Percentiles rank a stretch among this genome's conserved stretches.
Conservation (phyloP, 2,797 vertebrate species). For the Knipowitschia caucasica region DNA sequence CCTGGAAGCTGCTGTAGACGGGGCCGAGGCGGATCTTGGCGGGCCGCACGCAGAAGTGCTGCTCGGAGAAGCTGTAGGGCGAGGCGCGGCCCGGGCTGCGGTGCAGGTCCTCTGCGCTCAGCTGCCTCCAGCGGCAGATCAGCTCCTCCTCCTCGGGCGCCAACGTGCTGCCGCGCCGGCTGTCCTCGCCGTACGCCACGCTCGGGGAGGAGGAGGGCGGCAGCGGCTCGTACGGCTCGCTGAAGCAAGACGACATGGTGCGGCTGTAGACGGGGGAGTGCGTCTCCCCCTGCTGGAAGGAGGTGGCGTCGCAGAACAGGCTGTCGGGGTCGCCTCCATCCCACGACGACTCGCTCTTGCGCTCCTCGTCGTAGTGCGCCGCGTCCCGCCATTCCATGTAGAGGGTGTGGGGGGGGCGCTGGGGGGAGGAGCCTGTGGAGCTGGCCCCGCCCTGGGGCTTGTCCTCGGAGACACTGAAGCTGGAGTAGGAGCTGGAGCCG, state of each 20-base stretch:
- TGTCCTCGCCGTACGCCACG: conserved; percentile 84
- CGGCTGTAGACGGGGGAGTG: conserved; percentile 85
- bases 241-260: conserved; percentile 89
- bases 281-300: conserved; percentile 80
- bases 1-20: conserved; percentile 93
- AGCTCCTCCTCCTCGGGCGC: conserved; percentile 81
- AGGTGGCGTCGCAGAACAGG: conserved; percentile 80
- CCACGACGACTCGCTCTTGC: conserved; percentile 85
- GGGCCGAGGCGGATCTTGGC: conserved; percentile 86
- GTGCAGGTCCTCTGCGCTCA: conserved; percentile 90
- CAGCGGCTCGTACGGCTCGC: conserved; percentile 84
- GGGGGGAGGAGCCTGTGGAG: conserved; percentile 87
- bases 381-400: conserved; percentile 91
- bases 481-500: conserved; percentile 94
- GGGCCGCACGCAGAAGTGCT: conserved; percentile 85
- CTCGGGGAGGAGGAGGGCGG: conserved; percentile 84
- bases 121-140: conserved; percentile 87
- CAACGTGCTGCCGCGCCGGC: conserved; percentile 83
- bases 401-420: conserved; percentile 84
- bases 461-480: conserved; percentile 92
- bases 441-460: conserved; percentile 84
- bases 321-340: conserved; percentile 84
- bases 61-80: conserved; percentile 89
- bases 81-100: conserved; percentile 82
- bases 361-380: conserved; percentile 85